phyloP scores from a whole-genome alignment of 2,888 invertebrate genomes.

The Pasiphila rectangulata region DNA sequence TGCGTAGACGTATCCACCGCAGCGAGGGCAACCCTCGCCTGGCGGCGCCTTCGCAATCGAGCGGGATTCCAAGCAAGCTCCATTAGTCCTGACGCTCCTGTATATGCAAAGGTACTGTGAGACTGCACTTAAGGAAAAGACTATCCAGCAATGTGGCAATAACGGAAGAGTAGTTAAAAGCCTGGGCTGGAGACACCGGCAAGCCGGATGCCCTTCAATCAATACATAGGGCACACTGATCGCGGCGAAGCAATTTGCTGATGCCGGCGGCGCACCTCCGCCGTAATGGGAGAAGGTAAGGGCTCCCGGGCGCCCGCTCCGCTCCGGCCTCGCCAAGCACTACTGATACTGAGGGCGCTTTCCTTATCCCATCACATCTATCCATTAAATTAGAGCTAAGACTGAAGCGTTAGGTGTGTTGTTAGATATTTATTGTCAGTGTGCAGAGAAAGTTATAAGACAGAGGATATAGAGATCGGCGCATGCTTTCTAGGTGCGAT shows the following conservation, averaged over 20 bases:
- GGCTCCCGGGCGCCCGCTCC: slow-evolving; percentile 79
- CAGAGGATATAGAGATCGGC: slow-evolving; percentile 50
- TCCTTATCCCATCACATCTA: slow-evolving; percentile 87
- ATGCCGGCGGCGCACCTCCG: slow-evolving; percentile 78
- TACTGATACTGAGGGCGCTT: slow-evolving; percentile 83
- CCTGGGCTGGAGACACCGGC: slow-evolving; percentile 56
- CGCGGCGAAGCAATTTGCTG: slow-evolving; percentile 67
- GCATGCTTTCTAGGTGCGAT: slow-evolving; percentile 73
- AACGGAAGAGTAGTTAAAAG: slow-evolving; percentile 77
- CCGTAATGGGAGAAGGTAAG: slow-evolving; percentile 82
- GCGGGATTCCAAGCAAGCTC: slow-evolving; percentile 85
- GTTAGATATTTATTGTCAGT: slow-evolving; percentile 67
- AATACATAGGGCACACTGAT: slow-evolving; percentile 60
- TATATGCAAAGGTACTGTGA: slow-evolving; percentile 49
- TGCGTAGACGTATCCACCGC: slow-evolving; percentile 93
- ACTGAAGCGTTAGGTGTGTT: slow-evolving; percentile 69
- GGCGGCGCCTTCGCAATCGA: slow-evolving; percentile 90
- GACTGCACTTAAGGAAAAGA: slow-evolving; percentile 34
- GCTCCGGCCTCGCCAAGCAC: slow-evolving; percentile 67
- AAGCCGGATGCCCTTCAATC: slow-evolving; percentile 61
- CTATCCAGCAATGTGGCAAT: slow-evolving; percentile 62
- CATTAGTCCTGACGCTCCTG: slow-evolving; percentile 78
- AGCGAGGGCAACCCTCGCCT: slow-evolving; percentile 93
- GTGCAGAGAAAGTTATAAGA: slow-evolving; percentile 69
- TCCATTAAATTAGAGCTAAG: slow-evolving; percentile 70